Evolutionary conservation across 2,113 vertebrate species (phyloP).

Genomic region (Gavialis gangeticus): DNA sequence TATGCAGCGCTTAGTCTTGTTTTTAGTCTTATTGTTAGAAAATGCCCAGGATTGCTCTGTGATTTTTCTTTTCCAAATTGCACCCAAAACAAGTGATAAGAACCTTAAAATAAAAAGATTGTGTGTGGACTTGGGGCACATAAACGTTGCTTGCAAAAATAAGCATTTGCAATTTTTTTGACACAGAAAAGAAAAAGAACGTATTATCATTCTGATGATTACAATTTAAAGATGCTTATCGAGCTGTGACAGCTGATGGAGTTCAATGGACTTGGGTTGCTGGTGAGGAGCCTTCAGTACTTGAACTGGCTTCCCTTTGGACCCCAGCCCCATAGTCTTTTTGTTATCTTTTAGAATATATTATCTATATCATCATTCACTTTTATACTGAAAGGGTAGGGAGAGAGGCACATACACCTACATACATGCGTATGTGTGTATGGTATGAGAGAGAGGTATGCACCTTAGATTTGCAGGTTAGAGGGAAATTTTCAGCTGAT

Average conservation of each 20-base stretch:
- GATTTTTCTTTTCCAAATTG: slow-evolving; percentile 30
- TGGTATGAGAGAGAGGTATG: neutral
- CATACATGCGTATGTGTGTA: neutral
- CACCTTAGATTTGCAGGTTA: neutral
- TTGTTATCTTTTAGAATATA: neutral
- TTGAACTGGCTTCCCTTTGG: slow-evolving; percentile 36
- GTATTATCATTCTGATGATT: neutral
- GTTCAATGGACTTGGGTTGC: neutral
- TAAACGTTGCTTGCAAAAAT: neutral
- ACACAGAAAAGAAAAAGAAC: neutral
- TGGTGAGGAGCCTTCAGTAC: neutral
- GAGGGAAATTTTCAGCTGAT: neutral
- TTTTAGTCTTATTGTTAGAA: slow-evolving; percentile 57
- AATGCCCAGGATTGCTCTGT: neutral
- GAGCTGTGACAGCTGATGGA: neutral
- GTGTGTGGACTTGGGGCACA: slow-evolving; percentile 20
- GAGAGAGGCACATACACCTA: neutral
- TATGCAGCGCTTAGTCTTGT: neutral
- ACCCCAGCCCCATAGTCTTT: neutral
- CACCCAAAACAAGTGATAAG: slow-evolving; percentile 9
- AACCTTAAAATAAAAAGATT: neutral
- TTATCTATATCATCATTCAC: neutral
- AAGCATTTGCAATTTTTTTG: neutral
- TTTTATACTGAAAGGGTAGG: neutral
- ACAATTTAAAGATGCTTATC: neutral